Percentiles rank a stretch among this genome's conserved stretches.
phyloP scores from a whole-genome alignment of 2,113 vertebrate species.

The Xenopus tropicalis region UCB_Xtro_10.0 CM004445.2:67577501-67578000 shows the following conservation, averaged over 20 bases:
- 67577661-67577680: constrained; percentile 98
- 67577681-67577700: constrained; percentile 84
- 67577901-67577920: constrained; percentile 58
- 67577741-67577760: constrained; percentile 95
- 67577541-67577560: constrained; percentile 93
- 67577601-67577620: constrained; percentile 97
- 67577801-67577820: constrained; percentile 95
- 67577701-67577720: constrained; percentile 88
- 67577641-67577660: constrained; percentile 98
- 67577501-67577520: constrained; percentile 88
- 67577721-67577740: constrained; percentile 93
- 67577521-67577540: constrained; percentile 91
- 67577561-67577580: constrained; percentile 98
- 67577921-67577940: constrained; percentile 10
- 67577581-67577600: constrained; percentile 93
- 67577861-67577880: constrained; percentile 69
- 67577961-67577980: neutral
- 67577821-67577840: constrained; percentile 99
- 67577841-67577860: constrained; percentile 93
- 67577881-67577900: constrained; percentile 72
- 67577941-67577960: neutral
- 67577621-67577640: constrained; percentile 97
- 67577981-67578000: no score
- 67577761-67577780: constrained; percentile 91
- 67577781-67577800: constrained; percentile 96